phyloP scores from a whole-genome alignment of 2,797 vertebrate genomes.

The Eurystomus glaucurus region DNA sequence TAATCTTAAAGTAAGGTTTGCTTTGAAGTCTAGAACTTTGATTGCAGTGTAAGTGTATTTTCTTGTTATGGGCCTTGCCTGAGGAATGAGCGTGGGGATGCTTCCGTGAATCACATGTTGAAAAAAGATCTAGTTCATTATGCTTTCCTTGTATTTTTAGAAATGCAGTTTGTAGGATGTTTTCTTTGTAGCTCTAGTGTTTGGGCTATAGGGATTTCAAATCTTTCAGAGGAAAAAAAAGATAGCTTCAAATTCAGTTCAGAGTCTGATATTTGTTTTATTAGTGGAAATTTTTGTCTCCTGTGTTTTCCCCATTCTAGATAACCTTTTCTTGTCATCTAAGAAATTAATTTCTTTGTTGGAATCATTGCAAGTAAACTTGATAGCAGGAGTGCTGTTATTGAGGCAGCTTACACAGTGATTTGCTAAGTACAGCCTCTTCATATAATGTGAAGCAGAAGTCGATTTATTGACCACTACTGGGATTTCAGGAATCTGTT shows the following conservation, averaged over 20 bases:
- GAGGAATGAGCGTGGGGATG: not conserved
- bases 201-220: conserved; percentile 61
- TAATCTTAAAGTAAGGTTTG: not conserved
- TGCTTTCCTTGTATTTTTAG: conserved; percentile 21
- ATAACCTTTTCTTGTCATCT: conserved; percentile 82
- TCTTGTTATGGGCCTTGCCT: not conserved
- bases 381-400: conserved; percentile 83
- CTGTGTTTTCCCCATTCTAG: conserved; percentile 79
- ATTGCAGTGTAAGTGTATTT: not conserved
- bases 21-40: conserved; percentile 34
- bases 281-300: conserved; percentile 82
- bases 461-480: conserved; percentile 80
- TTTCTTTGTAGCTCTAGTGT: conserved; percentile 52
- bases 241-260: conserved; percentile 71
- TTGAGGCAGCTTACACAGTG: conserved; percentile 83
- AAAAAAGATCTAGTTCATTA: conserved; percentile 48
- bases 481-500: conserved; percentile 82
- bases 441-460: conserved; percentile 82
- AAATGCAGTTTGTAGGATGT: conserved; percentile 12
- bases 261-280: conserved; percentile 81
- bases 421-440: conserved; percentile 85
- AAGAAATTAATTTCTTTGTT: conserved; percentile 86
- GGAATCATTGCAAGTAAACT: conserved; percentile 84
- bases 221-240: conserved; percentile 56
- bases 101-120: not conserved